Percentiles rank a stretch among this genome's conserved stretches.
These are phyloP conservation scores for Nemoura dubitans DNA, from an alignment of 2,888 invertebrate genomes.

Conservation along the genomic window DNA sequence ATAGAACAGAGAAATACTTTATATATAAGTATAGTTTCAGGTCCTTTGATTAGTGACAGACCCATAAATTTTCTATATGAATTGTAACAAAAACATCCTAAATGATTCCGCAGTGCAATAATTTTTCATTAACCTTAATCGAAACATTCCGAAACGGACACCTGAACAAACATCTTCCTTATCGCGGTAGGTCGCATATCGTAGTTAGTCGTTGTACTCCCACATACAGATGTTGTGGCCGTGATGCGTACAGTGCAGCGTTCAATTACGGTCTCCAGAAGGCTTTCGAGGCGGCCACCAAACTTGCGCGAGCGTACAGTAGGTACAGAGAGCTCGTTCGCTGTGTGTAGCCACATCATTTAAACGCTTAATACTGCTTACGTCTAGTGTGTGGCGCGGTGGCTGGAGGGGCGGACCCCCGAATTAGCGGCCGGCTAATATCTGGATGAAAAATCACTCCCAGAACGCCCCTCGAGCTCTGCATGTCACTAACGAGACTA, in stretches of 20 bases:
- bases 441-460: conserved; percentile 41
- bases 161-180: too few species aligned
- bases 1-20: too few species aligned
- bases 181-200: too few species aligned
- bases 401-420: not conserved
- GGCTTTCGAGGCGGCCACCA: not conserved
- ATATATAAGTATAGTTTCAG: too few species aligned
- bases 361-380: conserved; percentile 42
- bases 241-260: not conserved
- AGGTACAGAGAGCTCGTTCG: not conserved
- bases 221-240: not conserved
- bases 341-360: conserved; percentile 33
- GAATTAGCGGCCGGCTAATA: conserved; percentile 41
- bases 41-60: too few species aligned
- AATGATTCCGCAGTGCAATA: too few species aligned
- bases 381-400: not conserved
- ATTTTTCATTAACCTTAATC: too few species aligned
- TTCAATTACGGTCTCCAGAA: not conserved
- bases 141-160: too few species aligned
- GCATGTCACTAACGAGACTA: conserved; percentile 18
- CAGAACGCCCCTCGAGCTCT: not conserved
- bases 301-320: not conserved
- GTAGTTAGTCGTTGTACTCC: not conserved
- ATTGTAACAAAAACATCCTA: too few species aligned
- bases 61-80: too few species aligned